Conservation (phyloP, 1,140 invertebrate species). For the Orius insidiosus region DNA sequence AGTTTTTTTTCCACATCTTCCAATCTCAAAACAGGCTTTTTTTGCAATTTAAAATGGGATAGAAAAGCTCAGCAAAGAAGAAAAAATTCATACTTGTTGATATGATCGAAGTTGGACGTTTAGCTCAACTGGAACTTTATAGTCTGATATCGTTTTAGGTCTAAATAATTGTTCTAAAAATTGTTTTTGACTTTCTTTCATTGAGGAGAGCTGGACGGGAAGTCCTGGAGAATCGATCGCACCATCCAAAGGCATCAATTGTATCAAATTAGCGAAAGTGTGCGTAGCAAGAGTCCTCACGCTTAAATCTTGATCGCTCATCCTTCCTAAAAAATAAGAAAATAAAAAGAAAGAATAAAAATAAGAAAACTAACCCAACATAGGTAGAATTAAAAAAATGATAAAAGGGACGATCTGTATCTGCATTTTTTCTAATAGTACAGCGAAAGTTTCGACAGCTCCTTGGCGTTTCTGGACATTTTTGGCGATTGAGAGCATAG, state of each 20-base stretch:
- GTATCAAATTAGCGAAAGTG: conserved; percentile 86
- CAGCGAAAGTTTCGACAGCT: conserved; percentile 68
- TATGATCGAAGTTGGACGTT: conserved; percentile 65
- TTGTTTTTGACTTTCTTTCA: conserved; percentile 47
- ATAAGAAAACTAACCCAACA: conserved; percentile 40
- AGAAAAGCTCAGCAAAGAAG: no score
- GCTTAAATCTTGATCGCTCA: conserved; percentile 72
- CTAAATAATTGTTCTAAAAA: conserved; percentile 85
- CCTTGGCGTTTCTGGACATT: conserved; percentile 62
- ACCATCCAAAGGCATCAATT: conserved; percentile 84
- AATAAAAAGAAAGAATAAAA: conserved; percentile 7
- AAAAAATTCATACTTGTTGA: conserved; percentile 51
- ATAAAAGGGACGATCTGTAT: conserved; percentile 81
- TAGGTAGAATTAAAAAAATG: conserved; percentile 76
- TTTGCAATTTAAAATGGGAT: no score
- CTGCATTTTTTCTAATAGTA: conserved; percentile 65
- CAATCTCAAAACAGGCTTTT: no score
- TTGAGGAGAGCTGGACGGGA: conserved; percentile 28
- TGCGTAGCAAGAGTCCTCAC: conserved; percentile 79
- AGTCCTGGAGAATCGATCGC: conserved; percentile 37
- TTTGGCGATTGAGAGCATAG: conserved; percentile 45
- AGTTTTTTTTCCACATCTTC: no score
- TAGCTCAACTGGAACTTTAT: conserved; percentile 58
- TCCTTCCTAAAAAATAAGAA: conserved; percentile 39
- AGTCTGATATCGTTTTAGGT: conserved; percentile 69